A percentile compares a stretch with the other conserved stretches of the same genome.
Evolutionary conservation across 2,113 vertebrate species (phyloP).

Genomic region (Dicrurus megarhynchus): DNA sequence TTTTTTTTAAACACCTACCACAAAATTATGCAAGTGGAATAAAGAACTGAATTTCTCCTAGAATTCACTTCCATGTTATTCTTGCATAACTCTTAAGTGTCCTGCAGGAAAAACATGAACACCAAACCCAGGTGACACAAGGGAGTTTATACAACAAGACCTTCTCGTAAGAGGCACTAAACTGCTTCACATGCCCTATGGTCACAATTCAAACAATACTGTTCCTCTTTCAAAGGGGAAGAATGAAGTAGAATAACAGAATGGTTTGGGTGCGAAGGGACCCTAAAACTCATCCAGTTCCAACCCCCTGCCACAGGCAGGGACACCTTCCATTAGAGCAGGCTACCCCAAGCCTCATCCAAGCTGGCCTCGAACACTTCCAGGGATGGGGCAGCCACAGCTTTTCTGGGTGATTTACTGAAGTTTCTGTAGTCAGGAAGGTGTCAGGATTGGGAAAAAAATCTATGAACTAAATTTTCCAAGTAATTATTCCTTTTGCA

Average conservation of each 20-base stretch:
- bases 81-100: background rate
- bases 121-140: background rate
- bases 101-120: background rate
- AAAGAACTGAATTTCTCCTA: background rate
- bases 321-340: background rate
- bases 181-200: background rate
- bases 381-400: background rate
- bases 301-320: background rate
- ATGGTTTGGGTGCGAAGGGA: background rate
- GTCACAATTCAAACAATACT: background rate
- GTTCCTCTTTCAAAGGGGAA: background rate
- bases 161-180: background rate
- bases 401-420: background rate
- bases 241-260: background rate
- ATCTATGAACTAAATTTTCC: background rate
- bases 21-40: background rate
- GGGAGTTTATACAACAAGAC: background rate
- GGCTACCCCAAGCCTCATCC: background rate
- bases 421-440: background rate
- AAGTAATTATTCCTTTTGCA: background rate
- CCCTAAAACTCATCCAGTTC: background rate
- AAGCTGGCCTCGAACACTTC: background rate
- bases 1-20: background rate
- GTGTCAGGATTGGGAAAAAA: background rate
- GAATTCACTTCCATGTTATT: background rate